Evolutionary conservation across 1,140 invertebrate genomes (phyloP), one percentile per base, ranked within the genome.

Genomic region (Listronotus oregonensis): DNA sequence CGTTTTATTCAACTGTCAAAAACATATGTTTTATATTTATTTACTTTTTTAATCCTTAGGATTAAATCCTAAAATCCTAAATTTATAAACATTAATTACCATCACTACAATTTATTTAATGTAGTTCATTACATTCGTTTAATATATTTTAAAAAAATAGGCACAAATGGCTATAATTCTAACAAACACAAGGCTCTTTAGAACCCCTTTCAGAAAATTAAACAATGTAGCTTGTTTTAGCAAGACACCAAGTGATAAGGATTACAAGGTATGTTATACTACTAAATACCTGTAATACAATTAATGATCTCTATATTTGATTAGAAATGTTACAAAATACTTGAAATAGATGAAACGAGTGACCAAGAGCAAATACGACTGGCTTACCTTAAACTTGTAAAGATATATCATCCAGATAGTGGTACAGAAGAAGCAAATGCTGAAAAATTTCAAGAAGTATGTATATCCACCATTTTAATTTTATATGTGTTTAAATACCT

Each of bases 371-470:
- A 85, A 31, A 84, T 93, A 6, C 82, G 88, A 64, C 72, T 84
- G 44, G 87, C 90, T 34, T 95, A 92, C 75, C 79, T 94, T 17
- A 77, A 86, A 59, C 76, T 93, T 18, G 92, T 88, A 0, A 94
- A 94, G 77, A 83, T 83, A 65, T 92, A 87, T 77, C 93, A 95
- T 82, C 93, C 93, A 0, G 93, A 95, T 73, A 90, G 89, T 55
- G 85, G 87, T 2, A 83, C 82, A 3, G 75, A 82, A 3, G 84
- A 89, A 69, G 88, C 90, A 14, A 82, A 86, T 79, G 81, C 84
- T 31, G 79, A 83, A 6, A 90, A 88, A 79, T 95, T 95, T 82
- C 84, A 88, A 52, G 80, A 87, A 74, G 86, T 91, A 78, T 43
- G 32, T 37, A 37, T 12, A 37, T 37, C 3, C 1, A 12, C 11